These are phyloP conservation scores for Cataglyphis livida DNA, from an alignment of 2,888 invertebrate species.

Conservation along the genomic window DNA sequence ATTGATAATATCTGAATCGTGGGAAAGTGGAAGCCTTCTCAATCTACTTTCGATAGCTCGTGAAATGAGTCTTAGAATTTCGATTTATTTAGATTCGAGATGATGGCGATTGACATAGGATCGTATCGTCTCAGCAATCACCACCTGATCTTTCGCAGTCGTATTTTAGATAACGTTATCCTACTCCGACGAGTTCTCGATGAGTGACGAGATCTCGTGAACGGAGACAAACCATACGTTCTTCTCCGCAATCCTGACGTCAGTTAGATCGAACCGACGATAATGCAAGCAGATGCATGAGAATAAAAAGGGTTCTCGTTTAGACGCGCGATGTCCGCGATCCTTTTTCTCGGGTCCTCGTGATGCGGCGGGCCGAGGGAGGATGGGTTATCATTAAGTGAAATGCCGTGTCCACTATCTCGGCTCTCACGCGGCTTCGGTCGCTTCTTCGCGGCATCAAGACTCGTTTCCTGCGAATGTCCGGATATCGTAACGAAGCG, in stretches of 20 bases:
- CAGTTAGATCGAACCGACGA: slow-evolving; percentile 80
- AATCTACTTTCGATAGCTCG: slow-evolving; percentile 13
- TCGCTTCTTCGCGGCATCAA: slow-evolving; percentile 63
- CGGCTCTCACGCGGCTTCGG: slow-evolving; percentile 74
- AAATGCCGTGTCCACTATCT: slow-evolving; percentile 85
- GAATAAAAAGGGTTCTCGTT: slow-evolving; percentile 68
- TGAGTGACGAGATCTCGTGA: slow-evolving; percentile 18
- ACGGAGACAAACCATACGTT: slow-evolving; percentile 48
- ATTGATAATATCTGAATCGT: slow-evolving; percentile 61
- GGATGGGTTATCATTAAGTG: slow-evolving; percentile 85
- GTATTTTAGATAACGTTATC: background rate
- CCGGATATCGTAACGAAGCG: slow-evolving; percentile 71
- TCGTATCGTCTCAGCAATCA: background rate
- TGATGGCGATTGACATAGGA: background rate
- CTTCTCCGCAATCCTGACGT: slow-evolving; percentile 74
- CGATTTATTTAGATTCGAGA: slow-evolving; percentile 20
- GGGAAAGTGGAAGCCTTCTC: slow-evolving; percentile 64
- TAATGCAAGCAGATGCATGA: slow-evolving; percentile 73
- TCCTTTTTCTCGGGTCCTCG: slow-evolving; percentile 56
- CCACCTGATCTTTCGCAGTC: background rate
- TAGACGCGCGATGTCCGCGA: slow-evolving; percentile 57
- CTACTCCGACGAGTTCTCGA: background rate
- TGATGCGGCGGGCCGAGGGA: slow-evolving; percentile 54
- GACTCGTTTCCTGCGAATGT: slow-evolving; percentile 74
- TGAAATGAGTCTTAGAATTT: background rate